These are phyloP conservation scores for Todiramphus saurophagus DNA, from an alignment of 2,113 vertebrate species.

Conservation along the genomic window DNA sequence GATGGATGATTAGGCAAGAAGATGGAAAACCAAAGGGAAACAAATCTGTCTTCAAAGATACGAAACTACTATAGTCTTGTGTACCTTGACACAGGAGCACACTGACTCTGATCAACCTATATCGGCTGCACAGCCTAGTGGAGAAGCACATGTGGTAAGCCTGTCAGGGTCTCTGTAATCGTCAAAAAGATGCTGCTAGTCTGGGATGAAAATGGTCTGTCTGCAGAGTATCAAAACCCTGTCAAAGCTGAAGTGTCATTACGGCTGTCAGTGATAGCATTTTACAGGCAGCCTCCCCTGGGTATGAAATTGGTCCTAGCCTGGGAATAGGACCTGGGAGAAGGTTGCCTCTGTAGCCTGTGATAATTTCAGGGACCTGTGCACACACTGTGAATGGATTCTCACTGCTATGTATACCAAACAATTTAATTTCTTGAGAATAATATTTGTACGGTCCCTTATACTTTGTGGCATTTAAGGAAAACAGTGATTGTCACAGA, in stretches of 20 bases:
- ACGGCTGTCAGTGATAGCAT: not conserved
- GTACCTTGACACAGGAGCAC: not conserved
- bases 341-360: not conserved
- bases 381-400: fast-evolving
- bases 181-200: not conserved
- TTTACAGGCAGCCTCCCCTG: not conserved
- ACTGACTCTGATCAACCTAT: not conserved
- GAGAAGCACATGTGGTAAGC: not conserved
- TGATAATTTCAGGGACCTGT: not conserved
- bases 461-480: not conserved
- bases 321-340: not conserved
- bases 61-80: not conserved
- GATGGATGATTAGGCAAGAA: not conserved
- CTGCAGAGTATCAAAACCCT: not conserved
- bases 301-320: not conserved
- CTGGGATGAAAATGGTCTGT: not conserved
- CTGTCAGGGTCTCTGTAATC: not conserved
- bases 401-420: not conserved
- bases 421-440: not conserved
- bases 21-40: not conserved
- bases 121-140: not conserved
- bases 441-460: not conserved
- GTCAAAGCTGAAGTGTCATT: not conserved
- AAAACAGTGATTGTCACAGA: not conserved
- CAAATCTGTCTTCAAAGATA: not conserved